These are phyloP conservation scores for Cephalopterus ornatus DNA, from an alignment of 2,113 vertebrate genomes.

Conservation along the genomic window DNA sequence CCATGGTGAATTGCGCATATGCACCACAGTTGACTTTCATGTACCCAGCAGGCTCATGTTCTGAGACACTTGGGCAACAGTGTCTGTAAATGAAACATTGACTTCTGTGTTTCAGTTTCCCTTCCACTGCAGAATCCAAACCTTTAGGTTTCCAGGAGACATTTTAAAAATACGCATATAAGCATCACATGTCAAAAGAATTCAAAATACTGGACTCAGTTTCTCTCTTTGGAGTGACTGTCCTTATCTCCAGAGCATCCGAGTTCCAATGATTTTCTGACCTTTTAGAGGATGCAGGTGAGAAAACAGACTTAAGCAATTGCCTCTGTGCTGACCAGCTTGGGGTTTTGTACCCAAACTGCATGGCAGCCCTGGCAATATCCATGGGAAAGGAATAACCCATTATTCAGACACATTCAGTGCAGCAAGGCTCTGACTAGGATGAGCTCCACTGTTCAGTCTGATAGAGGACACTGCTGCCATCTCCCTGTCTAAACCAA, in stretches of 20 bases:
- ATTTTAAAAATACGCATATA: neutral
- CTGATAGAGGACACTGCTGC: neutral
- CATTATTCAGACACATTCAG: neutral
- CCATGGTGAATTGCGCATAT: neutral
- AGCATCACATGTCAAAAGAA: neutral
- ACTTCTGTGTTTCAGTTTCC: neutral
- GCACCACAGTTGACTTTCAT: neutral
- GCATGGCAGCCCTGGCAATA: neutral
- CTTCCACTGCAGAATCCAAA: neutral
- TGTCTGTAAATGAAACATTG: neutral
- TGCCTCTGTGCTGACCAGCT: neutral
- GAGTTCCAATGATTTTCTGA: neutral
- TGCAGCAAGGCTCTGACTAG: neutral
- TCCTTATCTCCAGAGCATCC: neutral
- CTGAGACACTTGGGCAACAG: neutral
- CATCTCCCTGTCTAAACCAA: neutral
- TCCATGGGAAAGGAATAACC: neutral
- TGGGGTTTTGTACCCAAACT: neutral
- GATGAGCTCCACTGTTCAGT: neutral
- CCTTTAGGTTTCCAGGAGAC: neutral
- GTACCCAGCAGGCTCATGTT: neutral
- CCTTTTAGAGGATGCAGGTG: neutral
- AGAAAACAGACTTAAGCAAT: neutral
- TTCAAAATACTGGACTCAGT: neutral
- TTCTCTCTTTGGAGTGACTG: neutral